Evolutionary conservation across 1,140 invertebrate species (phyloP).

Genomic region (Diachasma alloeum): DNA sequence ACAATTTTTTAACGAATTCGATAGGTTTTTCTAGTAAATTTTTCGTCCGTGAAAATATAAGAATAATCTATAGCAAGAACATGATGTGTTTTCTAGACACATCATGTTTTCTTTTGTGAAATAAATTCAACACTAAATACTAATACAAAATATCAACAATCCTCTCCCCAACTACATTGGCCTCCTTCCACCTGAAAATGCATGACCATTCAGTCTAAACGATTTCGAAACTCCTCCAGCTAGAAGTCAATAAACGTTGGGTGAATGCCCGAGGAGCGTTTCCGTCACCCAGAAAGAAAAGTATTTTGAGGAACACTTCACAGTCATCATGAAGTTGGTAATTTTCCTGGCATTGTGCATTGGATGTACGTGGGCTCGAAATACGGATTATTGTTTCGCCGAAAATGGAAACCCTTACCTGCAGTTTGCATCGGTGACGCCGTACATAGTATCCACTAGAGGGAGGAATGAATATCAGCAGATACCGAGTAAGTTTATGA

Average conservation of each 20-base stretch:
- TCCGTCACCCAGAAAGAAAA: background rate
- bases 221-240: background rate
- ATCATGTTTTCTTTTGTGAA: too few relatives aligned
- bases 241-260: background rate
- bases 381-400: conserved; percentile 57
- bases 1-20: too few relatives aligned
- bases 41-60: too few relatives aligned
- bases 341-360: conserved; percentile 8
- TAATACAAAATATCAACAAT: too few relatives aligned
- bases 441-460: conserved; percentile 60
- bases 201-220: background rate
- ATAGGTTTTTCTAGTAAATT: too few relatives aligned
- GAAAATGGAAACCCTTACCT: conserved; percentile 62
- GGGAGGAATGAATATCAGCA: conserved; percentile 49
- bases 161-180: too few relatives aligned
- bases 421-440: conserved; percentile 61
- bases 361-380: conserved; percentile 36
- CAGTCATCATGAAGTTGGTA: background rate
- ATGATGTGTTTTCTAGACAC: too few relatives aligned
- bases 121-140: too few relatives aligned
- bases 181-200: too few relatives aligned
- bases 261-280: background rate
- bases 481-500: conserved; percentile 54
- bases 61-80: too few relatives aligned
- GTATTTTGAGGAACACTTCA: background rate